These are phyloP conservation scores for Reticulitermes lucifugus DNA, from an alignment of 2,888 invertebrate genomes.

Conservation along the genomic window DNA sequence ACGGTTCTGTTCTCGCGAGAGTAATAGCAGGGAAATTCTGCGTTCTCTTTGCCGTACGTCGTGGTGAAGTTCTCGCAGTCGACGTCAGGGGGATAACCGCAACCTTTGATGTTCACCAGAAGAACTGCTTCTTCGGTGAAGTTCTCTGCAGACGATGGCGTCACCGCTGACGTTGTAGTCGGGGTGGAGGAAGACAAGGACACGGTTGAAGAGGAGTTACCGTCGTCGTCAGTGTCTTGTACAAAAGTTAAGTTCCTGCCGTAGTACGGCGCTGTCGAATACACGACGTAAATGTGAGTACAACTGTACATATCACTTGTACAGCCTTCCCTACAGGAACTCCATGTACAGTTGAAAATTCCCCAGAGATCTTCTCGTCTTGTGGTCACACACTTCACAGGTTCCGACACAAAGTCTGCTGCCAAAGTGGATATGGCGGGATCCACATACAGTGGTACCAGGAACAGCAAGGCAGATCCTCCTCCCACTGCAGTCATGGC, in stretches of 20 bases:
- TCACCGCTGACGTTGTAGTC: background rate
- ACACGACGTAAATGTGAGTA: slow-evolving; percentile 75
- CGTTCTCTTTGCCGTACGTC: slow-evolving; percentile 76
- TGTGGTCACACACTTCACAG: slow-evolving; percentile 79
- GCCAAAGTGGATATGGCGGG: slow-evolving; percentile 71
- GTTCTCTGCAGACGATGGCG: slow-evolving; percentile 47
- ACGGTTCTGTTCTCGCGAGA: slow-evolving; percentile 80
- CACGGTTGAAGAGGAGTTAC: background rate
- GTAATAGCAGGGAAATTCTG: slow-evolving; percentile 72
- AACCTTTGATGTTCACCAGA: slow-evolving; percentile 85
- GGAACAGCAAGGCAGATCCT: slow-evolving; percentile 77
- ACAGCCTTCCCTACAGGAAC: slow-evolving; percentile 84
- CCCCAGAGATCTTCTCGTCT: slow-evolving; percentile 78
- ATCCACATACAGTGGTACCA: slow-evolving; percentile 80
- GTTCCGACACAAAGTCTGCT: slow-evolving; percentile 78
- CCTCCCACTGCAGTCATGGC: slow-evolving; percentile 78
- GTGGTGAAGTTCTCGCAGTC: slow-evolving; percentile 81
- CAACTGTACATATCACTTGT: slow-evolving; percentile 81
- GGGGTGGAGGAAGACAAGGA: background rate
- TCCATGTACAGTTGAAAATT: slow-evolving; percentile 83
- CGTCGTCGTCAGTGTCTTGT: background rate
- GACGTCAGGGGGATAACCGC: slow-evolving; percentile 83
- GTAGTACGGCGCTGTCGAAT: slow-evolving; percentile 57
- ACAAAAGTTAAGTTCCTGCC: background rate
- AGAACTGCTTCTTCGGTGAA: slow-evolving; percentile 72